Evolutionary conservation across 2,888 invertebrate species (phyloP).

Genomic region (Melanotus villosus): DNA sequence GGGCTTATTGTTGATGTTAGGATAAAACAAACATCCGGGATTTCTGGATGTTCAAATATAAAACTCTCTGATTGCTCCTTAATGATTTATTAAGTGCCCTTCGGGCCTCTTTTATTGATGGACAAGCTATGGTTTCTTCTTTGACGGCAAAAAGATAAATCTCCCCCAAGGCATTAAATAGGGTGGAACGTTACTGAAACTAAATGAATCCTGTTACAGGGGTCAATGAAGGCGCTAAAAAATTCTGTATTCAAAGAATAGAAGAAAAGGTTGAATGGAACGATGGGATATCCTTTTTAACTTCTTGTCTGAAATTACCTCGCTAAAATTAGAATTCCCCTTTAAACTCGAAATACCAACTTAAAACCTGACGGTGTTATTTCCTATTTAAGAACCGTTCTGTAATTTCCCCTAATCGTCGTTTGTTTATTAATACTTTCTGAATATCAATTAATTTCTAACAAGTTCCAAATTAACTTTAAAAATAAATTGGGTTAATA

Average conservation of each 20-base stretch:
- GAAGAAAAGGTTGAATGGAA: background rate
- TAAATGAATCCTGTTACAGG: conserved; percentile 21
- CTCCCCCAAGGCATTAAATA: conserved; percentile 50
- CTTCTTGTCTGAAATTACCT: background rate
- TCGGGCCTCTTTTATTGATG: conserved; percentile 28
- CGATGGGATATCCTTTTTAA: too few relatives aligned
- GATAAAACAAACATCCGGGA: conserved; percentile 22
- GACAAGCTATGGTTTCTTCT: conserved; percentile 31
- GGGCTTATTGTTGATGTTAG: conserved; percentile 4
- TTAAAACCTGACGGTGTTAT: too few relatives aligned
- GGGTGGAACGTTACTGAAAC: conserved; percentile 42
- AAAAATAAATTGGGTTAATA: too few relatives aligned
- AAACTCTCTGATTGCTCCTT: conserved; percentile 36
- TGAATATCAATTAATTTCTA: too few relatives aligned
- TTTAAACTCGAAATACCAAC: too few relatives aligned
- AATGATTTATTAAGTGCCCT: conserved; percentile 40
- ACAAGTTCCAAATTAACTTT: too few relatives aligned
- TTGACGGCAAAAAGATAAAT: conserved; percentile 49
- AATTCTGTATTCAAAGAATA: background rate
- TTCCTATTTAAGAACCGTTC: too few relatives aligned
- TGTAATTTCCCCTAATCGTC: too few relatives aligned
- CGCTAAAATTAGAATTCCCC: background rate
- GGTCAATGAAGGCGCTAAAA: conserved; percentile 1
- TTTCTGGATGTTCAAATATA: conserved; percentile 18
- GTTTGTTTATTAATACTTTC: too few relatives aligned